Conservation (phyloP, 2,888 invertebrate genomes). For the Habrosyne pyritoides region DNA sequence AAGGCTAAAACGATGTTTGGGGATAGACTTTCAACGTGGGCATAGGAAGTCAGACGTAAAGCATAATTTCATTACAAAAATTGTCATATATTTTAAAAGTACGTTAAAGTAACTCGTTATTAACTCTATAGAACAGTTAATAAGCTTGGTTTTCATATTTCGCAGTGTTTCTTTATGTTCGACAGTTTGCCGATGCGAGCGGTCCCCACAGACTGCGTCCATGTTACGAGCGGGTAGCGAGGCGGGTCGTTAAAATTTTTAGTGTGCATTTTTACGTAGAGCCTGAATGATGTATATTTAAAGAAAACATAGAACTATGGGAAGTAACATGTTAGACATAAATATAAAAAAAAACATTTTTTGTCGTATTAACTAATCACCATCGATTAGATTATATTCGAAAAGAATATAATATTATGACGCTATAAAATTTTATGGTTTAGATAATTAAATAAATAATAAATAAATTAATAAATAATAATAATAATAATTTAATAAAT, state of each 20-base stretch:
- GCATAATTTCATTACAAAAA: too few species aligned
- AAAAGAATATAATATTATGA: background rate
- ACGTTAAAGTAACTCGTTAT: conserved; percentile 21
- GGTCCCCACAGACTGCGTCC: conserved; percentile 20
- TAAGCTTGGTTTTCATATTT: conserved; percentile 59
- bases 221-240: conserved; percentile 20
- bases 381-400: background rate
- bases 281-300: too few species aligned
- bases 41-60: too few species aligned
- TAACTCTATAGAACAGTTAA: conserved; percentile 35
- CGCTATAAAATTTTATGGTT: conserved; percentile 6
- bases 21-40: too few species aligned
- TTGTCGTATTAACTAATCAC: background rate
- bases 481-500: background rate
- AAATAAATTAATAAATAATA: background rate
- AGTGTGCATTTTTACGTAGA: too few species aligned
- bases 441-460: background rate
- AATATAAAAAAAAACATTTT: background rate
- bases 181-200: conserved; percentile 47
- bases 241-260: too few species aligned
- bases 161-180: conserved; percentile 66
- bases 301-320: too few species aligned
- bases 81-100: too few species aligned
- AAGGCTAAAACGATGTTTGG: too few species aligned
- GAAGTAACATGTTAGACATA: conserved; percentile 14